phyloP scores from a whole-genome alignment of 2,888 invertebrate species.

The Formica aserva region DNA sequence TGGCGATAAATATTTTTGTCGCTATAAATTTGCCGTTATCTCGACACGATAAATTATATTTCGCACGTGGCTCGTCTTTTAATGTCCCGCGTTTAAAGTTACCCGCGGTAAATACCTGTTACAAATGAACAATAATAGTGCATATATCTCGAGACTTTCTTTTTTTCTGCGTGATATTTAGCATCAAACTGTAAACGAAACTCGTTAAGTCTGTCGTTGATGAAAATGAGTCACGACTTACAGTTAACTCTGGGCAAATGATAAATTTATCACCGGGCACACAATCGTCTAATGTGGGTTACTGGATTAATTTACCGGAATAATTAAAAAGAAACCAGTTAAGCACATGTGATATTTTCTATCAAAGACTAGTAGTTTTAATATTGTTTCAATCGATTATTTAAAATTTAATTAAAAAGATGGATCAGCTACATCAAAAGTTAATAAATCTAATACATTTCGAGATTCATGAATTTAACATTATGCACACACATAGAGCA shows the following conservation, averaged over 20 bases:
- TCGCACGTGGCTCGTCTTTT: background rate
- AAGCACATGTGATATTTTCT: background rate
- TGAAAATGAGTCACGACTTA: background rate
- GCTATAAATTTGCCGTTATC: constrained; percentile 17
- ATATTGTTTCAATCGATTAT: background rate
- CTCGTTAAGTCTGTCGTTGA: background rate
- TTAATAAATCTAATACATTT: too few species aligned
- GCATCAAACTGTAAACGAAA: background rate
- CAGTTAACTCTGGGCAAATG: background rate
- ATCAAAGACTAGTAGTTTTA: background rate
- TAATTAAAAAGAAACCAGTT: constrained; percentile 13
- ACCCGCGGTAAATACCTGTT: background rate
- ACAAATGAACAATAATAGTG: background rate
- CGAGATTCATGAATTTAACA: too few species aligned
- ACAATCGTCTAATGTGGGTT: background rate
- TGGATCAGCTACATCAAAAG: too few species aligned
- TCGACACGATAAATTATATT: constrained; percentile 32
- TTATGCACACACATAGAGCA: too few species aligned
- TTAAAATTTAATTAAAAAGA: background rate
- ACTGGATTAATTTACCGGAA: background rate
- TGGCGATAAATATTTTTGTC: background rate
- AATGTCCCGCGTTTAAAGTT: background rate
- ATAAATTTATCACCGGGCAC: constrained; percentile 18
- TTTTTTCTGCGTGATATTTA: background rate
- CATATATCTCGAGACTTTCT: background rate